phyloP scores from a whole-genome alignment of 2,888 invertebrate genomes.

The Apodemia zela region DNA sequence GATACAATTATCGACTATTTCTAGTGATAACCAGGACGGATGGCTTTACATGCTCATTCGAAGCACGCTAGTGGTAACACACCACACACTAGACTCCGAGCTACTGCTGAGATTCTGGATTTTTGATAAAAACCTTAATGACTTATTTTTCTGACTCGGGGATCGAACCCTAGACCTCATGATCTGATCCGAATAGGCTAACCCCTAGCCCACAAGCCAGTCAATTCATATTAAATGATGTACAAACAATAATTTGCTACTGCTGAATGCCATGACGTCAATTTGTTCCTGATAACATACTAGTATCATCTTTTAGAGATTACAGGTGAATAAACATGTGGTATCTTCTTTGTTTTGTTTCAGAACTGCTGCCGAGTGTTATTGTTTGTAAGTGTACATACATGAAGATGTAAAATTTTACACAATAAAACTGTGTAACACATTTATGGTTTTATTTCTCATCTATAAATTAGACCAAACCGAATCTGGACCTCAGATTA shows the following conservation, averaged over 20 bases:
- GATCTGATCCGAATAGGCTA: no score
- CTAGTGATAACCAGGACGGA: no score
- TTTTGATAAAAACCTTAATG: no score
- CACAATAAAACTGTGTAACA: constrained; percentile 67
- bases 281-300: constrained; percentile 46
- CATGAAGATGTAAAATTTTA: constrained; percentile 61
- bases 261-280: constrained; percentile 74
- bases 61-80: no score
- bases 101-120: no score
- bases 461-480: background rate
- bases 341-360: constrained; percentile 47
- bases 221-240: constrained; percentile 50
- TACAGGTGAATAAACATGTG: background rate
- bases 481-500: no score
- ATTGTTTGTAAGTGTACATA: constrained; percentile 71
- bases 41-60: no score
- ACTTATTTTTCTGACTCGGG: no score
- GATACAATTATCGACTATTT: no score
- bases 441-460: constrained; percentile 28
- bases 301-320: constrained; percentile 9
- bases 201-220: no score
- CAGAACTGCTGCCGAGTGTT: constrained; percentile 65
- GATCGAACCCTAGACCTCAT: no score
- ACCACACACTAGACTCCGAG: no score
- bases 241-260: constrained; percentile 70